Conservation (phyloP, 2,888 invertebrate species). For the Bibio marci region DNA sequence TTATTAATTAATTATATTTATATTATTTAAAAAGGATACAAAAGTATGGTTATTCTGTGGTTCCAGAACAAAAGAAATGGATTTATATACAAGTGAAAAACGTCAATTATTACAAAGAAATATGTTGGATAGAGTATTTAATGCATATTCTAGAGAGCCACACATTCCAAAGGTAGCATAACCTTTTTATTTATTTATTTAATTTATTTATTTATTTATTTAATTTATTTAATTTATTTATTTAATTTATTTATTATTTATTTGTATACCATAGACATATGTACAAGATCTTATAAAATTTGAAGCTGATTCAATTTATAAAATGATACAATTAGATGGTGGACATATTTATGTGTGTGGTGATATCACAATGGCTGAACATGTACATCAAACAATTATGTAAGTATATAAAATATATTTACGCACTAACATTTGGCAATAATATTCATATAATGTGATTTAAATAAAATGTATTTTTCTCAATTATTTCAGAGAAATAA, state of each 20-base stretch:
- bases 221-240: not conserved
- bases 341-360: conserved; percentile 3
- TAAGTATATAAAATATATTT: too few relatives aligned
- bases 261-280: too few relatives aligned
- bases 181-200: conserved; percentile 3
- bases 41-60: conserved; percentile 78
- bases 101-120: conserved; percentile 47
- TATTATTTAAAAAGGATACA: conserved; percentile 12
- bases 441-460: too few relatives aligned
- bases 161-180: conserved; percentile 51
- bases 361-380: not conserved
- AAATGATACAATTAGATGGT: not conserved
- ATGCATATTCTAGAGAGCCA: conserved; percentile 69
- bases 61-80: conserved; percentile 61
- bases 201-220: conserved; percentile 6
- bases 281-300: too few relatives aligned
- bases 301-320: too few relatives aligned
- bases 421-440: too few relatives aligned
- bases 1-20: not conserved
- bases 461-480: too few relatives aligned
- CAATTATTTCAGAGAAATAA: too few relatives aligned
- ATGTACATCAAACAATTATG: not conserved
- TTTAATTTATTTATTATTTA: conserved; percentile 13
- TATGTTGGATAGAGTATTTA: conserved; percentile 60
- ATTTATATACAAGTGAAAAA: conserved; percentile 71